Evolutionary conservation across 2,113 vertebrate genomes (phyloP), one percentile per base, ranked within the genome.

Genomic region (Semnornis frantzii): DNA sequence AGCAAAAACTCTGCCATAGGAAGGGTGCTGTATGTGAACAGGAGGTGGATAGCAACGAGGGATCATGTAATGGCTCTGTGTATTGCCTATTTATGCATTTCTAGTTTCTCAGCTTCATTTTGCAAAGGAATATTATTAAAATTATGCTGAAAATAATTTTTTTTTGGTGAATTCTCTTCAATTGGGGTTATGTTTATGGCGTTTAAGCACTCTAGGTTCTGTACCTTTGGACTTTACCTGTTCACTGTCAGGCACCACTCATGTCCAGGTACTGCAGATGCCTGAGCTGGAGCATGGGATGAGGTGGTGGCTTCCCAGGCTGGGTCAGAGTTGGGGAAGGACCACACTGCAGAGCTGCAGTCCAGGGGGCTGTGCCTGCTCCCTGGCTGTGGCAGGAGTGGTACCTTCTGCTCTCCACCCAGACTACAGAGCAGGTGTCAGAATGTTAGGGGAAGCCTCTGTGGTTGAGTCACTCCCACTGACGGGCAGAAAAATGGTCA

Each of bases 101-200:
- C 93, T 86, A 95, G 93, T 84, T 96, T 86, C 87, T 91, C 93
- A 62, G 85, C 80, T 95, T 90, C 77, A 33, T 90, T 94, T 96
- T 89, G 73, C 91, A 88, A 94, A 96, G 80, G 90, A 95, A 52
- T 90, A 69, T 85, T 58, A 94, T 96, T 96, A 96, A 97, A 95
- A 82, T 83, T 42, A 70, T 74, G 37, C 71, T 95, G 93, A 94
- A 94, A 97, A 76, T 93, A 83, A 86, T 72, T 70, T 93, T 68
- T 79, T 57, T 75, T 79, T 52, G 69, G 91, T 97, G 82, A 86
- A 31, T 91, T 96, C 92, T 95, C 74, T 96, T 97, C 92, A 72
- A 50, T 94, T 10, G 70, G 65, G 80, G 10, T 70, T 65, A 31
- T 59, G 91, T 85, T 81, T 55, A 10, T 33, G 64, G 57, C 3